These are phyloP conservation scores for Hycleus phaleratus DNA, from an alignment of 1,140 invertebrate species.

Conservation along the genomic window DNA sequence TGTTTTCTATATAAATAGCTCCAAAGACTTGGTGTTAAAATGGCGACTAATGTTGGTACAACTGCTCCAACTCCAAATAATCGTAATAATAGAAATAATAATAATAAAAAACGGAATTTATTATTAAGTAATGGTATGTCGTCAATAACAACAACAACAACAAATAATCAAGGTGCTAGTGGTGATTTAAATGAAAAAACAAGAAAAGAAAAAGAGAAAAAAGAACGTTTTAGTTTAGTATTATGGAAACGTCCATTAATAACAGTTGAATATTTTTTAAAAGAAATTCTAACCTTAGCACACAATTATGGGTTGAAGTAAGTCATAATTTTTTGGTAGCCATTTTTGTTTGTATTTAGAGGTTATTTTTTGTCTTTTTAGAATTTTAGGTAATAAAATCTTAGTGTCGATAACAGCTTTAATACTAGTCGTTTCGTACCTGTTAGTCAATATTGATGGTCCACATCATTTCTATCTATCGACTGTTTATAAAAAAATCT, in stretches of 20 bases:
- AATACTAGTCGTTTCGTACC: slow-evolving; percentile 40
- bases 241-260: slow-evolving; percentile 79
- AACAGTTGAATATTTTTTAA: slow-evolving; percentile 76
- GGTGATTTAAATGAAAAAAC: slow-evolving; percentile 1
- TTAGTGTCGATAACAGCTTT: slow-evolving; percentile 37
- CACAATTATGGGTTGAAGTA: slow-evolving; percentile 50
- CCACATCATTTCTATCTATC: slow-evolving; percentile 44
- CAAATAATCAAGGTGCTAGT: background rate
- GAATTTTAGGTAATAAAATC: slow-evolving; percentile 47
- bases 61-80: background rate
- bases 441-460: slow-evolving; percentile 42
- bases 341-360: too few species aligned
- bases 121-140: too few species aligned
- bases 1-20: slow-evolving; percentile 24
- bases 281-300: slow-evolving; percentile 61
- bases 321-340: slow-evolving; percentile 9
- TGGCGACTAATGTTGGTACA: slow-evolving; percentile 19
- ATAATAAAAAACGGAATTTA: too few species aligned
- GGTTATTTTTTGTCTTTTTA: slow-evolving; percentile 32
- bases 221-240: slow-evolving; percentile 60
- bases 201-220: slow-evolving; percentile 40
- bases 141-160: too few species aligned
- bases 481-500: slow-evolving; percentile 43
- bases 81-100: background rate
- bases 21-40: slow-evolving; percentile 40